Percentiles rank a stretch among this genome's conserved stretches.
Conservation (phyloP, 2,888 invertebrate genomes). For the Serrognathus titanus region DNA sequence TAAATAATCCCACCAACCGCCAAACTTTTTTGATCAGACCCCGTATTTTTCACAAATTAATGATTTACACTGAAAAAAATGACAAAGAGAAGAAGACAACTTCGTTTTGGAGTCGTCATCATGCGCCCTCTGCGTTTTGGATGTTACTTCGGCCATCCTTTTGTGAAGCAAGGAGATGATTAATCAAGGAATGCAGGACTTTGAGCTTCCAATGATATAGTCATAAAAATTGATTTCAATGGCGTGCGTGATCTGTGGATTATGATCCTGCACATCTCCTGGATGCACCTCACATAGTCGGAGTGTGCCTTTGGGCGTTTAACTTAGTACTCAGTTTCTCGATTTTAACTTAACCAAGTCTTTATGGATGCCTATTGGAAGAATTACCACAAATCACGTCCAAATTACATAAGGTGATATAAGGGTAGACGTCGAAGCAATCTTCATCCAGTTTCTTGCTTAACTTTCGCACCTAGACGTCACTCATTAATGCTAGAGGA, state of each 20-base stretch:
- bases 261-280: constrained; percentile 42
- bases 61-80: no score
- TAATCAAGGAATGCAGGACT: constrained; percentile 56
- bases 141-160: constrained; percentile 44
- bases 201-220: constrained; percentile 55
- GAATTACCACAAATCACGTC: constrained; percentile 32
- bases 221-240: constrained; percentile 51
- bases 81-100: constrained; percentile 67
- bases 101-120: constrained; percentile 57
- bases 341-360: constrained; percentile 28
- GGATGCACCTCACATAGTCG: constrained; percentile 69
- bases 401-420: constrained; percentile 24
- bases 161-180: constrained; percentile 55
- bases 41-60: no score
- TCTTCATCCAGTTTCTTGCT: constrained; percentile 14
- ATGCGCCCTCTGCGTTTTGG: constrained; percentile 8
- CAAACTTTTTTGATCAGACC: no score
- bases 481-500: no score
- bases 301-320: constrained; percentile 67
- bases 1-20: no score
- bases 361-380: not conserved
- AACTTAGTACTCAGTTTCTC: constrained; percentile 77
- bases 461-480: constrained; percentile 20
- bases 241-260: constrained; percentile 38
- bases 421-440: constrained; percentile 28